A percentile compares a stretch with the other conserved stretches of the same genome.
These are phyloP conservation scores for Erinaceus europaeus DNA, from an alignment of 2,113 vertebrate species.

Conservation along the genomic window DNA sequence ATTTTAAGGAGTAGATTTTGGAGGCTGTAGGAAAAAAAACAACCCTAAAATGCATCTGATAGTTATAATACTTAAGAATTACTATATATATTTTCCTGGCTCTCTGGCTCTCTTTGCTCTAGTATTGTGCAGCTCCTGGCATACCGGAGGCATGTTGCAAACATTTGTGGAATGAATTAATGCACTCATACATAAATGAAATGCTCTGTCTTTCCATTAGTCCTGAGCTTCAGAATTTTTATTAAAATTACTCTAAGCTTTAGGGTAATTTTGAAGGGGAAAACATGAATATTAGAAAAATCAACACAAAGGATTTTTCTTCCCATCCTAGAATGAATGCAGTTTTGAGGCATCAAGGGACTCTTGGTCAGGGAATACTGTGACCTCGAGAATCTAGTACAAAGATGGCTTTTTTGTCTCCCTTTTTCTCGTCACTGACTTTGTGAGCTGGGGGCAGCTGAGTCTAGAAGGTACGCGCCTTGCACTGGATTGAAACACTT, in stretches of 20 bases:
- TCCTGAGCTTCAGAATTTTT: conserved; percentile 20
- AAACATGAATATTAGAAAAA: neutral
- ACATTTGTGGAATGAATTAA: neutral
- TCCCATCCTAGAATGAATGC: conserved; percentile 17
- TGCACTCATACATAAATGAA: neutral
- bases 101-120: neutral
- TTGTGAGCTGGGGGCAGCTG: conserved; percentile 59
- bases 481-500: conserved; percentile 61
- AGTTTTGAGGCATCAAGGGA: conserved; percentile 8
- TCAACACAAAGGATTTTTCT: neutral
- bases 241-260: conserved; percentile 5
- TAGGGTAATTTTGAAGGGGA: conserved; percentile 4
- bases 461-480: conserved; percentile 46
- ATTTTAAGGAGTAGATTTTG: neutral
- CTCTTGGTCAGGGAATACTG: conserved; percentile 24
- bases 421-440: conserved; percentile 30
- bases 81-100: neutral
- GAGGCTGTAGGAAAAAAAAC: neutral
- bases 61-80: conserved; percentile 18
- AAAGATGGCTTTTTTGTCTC: conserved; percentile 53
- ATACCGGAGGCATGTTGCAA: neutral
- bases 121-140: neutral
- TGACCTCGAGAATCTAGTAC: conserved; percentile 51
- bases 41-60: neutral
- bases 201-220: conserved; percentile 2